Evolutionary conservation across 2,888 invertebrate species (phyloP).

Genomic region (Lasioglossum oenotherae): DNA sequence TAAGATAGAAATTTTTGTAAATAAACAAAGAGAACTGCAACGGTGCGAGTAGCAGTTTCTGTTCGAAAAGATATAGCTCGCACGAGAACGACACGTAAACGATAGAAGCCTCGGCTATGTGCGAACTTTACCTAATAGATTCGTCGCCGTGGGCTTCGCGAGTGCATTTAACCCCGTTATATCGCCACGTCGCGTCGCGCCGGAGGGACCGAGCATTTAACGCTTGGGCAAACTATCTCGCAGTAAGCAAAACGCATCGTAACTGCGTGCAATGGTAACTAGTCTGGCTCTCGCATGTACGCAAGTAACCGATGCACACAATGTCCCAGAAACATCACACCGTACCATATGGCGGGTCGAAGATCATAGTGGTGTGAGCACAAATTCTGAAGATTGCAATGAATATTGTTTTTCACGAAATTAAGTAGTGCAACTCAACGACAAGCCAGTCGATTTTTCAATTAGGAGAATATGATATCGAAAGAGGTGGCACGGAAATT

Average conservation of each 20-base stretch:
- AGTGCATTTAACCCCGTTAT: slow-evolving; percentile 42
- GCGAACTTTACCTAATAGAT: background rate
- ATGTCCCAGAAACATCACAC: background rate
- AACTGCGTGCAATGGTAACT: slow-evolving; percentile 21
- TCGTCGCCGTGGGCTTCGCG: slow-evolving; percentile 14
- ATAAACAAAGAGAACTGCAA: background rate
- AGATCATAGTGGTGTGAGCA: too few species aligned
- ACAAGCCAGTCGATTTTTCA: too few species aligned
- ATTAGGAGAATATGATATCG: too few species aligned
- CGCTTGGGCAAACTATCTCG: slow-evolving; percentile 39
- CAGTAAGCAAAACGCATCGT: slow-evolving; percentile 32
- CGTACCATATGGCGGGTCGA: too few species aligned
- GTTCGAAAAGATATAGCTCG: background rate
- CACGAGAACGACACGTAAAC: background rate
- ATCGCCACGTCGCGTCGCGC: slow-evolving; percentile 20
- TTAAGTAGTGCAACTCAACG: too few species aligned
- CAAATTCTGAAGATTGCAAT: too few species aligned
- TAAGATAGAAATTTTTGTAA: too few species aligned
- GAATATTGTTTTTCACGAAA: too few species aligned
- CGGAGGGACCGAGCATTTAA: slow-evolving; percentile 41
- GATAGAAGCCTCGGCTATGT: background rate
- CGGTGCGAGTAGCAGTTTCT: background rate
- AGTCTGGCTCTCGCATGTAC: background rate
- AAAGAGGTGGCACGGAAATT: too few species aligned
- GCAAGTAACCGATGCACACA: background rate